These are phyloP conservation scores for Chloropsis cyanopogon DNA, from an alignment of 2,113 vertebrate genomes.

Conservation along the genomic window DNA sequence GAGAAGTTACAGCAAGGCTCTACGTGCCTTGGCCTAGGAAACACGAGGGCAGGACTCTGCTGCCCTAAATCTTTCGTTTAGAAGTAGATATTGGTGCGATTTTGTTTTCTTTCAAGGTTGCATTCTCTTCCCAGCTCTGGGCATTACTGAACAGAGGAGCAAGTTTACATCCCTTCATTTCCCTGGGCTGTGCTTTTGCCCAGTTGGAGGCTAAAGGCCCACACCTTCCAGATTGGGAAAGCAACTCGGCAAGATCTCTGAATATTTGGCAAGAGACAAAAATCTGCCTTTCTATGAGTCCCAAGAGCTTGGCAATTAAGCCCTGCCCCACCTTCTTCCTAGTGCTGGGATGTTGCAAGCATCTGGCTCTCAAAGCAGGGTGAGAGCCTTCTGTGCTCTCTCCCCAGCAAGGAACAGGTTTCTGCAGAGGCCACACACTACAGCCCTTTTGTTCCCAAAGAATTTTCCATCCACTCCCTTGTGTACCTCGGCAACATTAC, in stretches of 20 bases:
- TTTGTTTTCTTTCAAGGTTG: neutral
- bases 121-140: neutral
- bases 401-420: neutral
- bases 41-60: accelerated
- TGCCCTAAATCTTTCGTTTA: neutral
- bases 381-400: neutral
- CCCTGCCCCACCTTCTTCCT: neutral
- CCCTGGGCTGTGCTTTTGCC: neutral
- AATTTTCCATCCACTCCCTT: neutral
- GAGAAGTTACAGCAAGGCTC: neutral
- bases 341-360: neutral
- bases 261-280: neutral
- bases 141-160: neutral
- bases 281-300: neutral
- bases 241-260: accelerated
- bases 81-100: neutral
- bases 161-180: neutral
- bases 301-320: neutral
- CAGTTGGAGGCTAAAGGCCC: neutral
- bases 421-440: neutral
- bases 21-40: neutral
- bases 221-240: neutral
- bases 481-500: neutral
- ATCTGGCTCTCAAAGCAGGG: neutral
- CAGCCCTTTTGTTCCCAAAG: neutral